A percentile compares a stretch with the other conserved stretches of the same genome.
Evolutionary conservation across 30 jellyfish, hydroid and myxozoan species (phyloP).

Genomic region (Turritopsis rubra): DNA sequence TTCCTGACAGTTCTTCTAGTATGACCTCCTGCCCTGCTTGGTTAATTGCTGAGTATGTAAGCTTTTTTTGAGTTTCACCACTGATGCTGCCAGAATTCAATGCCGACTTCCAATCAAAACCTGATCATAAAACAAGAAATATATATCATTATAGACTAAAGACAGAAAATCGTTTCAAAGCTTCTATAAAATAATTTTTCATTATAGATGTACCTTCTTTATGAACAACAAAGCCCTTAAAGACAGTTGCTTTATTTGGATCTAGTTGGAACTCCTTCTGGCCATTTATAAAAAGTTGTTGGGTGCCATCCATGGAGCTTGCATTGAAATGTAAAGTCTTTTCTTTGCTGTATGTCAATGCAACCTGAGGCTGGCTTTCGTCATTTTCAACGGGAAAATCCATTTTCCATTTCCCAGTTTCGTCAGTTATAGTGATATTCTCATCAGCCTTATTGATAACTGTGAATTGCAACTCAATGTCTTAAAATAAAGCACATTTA

Average conservation of each 20-base stretch:
- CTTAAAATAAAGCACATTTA: background rate
- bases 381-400: slow-evolving; percentile 36
- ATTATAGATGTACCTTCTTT: slow-evolving; percentile 39
- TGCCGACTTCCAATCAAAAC: slow-evolving; percentile 72
- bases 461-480: slow-evolving; percentile 21
- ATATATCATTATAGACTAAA: background rate
- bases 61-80: slow-evolving; percentile 10
- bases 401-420: slow-evolving; percentile 39
- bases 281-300: slow-evolving; percentile 67
- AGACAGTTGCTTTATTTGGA: slow-evolving; percentile 53
- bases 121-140: slow-evolving; percentile 25
- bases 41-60: slow-evolving; percentile 63
- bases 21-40: slow-evolving; percentile 76
- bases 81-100: background rate
- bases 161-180: background rate
- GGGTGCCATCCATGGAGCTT: slow-evolving; percentile 43
- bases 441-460: slow-evolving; percentile 34
- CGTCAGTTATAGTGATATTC: slow-evolving; percentile 24
- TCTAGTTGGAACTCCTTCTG: slow-evolving; percentile 37
- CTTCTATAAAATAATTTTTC: too few species aligned
- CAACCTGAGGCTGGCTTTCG: slow-evolving; percentile 36
- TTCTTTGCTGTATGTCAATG: slow-evolving; percentile 30
- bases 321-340: slow-evolving; percentile 49
- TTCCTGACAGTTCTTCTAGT: slow-evolving; percentile 38
- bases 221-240: slow-evolving; percentile 51